phyloP scores from a whole-genome alignment of 2,888 invertebrate species.

The Emesis russula region DNA sequence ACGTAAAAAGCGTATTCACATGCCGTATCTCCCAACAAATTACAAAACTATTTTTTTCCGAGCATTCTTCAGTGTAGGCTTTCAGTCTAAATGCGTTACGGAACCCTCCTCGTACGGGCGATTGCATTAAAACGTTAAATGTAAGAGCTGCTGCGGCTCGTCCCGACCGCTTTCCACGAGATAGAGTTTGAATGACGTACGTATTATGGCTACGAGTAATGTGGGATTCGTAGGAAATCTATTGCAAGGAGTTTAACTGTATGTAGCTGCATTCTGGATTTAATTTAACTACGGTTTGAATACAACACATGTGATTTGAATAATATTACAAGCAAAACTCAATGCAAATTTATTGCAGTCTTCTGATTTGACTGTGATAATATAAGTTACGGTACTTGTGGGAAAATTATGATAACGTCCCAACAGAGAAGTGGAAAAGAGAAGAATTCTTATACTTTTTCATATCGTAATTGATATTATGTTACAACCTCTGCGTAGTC shows the following conservation, averaged over 20 bases:
- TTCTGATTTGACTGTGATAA: too few relatives aligned
- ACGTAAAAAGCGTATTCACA: neutral
- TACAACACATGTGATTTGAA: too few relatives aligned
- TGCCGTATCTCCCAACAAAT: neutral
- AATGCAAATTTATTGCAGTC: too few relatives aligned
- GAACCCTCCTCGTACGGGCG: too few relatives aligned
- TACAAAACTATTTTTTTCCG: neutral
- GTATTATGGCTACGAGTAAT: constrained; percentile 1
- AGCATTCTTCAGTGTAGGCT: neutral
- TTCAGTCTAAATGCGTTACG: neutral
- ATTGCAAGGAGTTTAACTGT: neutral
- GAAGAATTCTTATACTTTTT: too few relatives aligned
- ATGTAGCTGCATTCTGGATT: neutral
- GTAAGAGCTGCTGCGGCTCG: neutral
- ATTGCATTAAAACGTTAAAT: neutral
- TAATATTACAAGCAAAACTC: too few relatives aligned
- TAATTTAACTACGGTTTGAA: neutral
- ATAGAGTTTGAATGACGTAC: constrained; percentile 13
- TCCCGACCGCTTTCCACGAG: neutral
- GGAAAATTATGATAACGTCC: too few relatives aligned
- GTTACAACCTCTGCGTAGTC: too few relatives aligned
- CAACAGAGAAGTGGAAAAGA: too few relatives aligned
- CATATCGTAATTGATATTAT: too few relatives aligned
- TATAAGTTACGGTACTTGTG: too few relatives aligned
- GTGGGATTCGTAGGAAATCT: neutral